Evolutionary conservation across 2,888 invertebrate genomes (phyloP).

Genomic region (Apodemia zela): DNA sequence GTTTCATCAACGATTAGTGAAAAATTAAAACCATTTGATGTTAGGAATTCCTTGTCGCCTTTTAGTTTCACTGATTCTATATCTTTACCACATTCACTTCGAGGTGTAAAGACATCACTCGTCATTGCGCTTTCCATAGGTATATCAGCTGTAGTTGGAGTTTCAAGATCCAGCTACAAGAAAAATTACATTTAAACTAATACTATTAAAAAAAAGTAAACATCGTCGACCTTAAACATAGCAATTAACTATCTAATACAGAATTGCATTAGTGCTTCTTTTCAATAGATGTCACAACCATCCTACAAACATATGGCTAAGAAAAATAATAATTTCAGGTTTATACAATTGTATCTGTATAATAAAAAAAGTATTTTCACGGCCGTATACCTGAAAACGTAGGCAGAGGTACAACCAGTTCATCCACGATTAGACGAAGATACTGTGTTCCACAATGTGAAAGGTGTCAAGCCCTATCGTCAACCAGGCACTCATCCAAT

Average conservation of each 20-base stretch:
- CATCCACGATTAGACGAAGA: no score
- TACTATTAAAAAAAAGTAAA: not conserved
- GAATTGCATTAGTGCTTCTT: no score
- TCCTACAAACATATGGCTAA: no score
- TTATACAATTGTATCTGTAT: no score
- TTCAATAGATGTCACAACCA: not conserved
- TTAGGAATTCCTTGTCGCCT: slow-evolving; percentile 52
- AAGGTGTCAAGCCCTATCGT: no score
- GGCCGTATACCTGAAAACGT: no score
- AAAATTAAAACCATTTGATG: slow-evolving; percentile 64
- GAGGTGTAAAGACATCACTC: slow-evolving; percentile 56
- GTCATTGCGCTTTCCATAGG: slow-evolving; percentile 58
- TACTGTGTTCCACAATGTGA: no score
- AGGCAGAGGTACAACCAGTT: no score
- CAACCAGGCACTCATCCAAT: no score
- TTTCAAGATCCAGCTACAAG: slow-evolving; percentile 69
- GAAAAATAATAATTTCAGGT: no score
- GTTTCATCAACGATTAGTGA: slow-evolving; percentile 58
- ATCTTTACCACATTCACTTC: slow-evolving; percentile 52
- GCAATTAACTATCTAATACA: not conserved
- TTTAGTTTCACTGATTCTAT: slow-evolving; percentile 44
- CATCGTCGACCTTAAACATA: not conserved
- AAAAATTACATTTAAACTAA: not conserved
- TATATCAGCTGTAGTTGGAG: slow-evolving; percentile 71
- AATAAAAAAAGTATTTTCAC: no score